Conservation (phyloP, 1,140 invertebrate species). For the Plutomurus gul region DNA sequence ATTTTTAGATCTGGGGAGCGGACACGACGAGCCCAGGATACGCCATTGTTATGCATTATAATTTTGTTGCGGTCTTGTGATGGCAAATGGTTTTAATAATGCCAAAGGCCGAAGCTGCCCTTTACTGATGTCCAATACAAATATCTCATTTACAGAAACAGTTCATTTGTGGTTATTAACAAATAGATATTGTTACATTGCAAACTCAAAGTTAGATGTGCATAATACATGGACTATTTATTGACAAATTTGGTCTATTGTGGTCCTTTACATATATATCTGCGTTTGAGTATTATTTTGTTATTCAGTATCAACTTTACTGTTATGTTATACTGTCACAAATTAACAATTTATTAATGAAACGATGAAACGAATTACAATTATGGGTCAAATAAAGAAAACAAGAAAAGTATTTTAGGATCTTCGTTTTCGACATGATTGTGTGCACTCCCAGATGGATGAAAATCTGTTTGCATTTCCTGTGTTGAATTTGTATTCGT, state of each 20-base stretch:
- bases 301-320: no score
- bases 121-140: background rate
- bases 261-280: no score
- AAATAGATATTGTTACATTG: background rate
- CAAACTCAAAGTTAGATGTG: background rate
- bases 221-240: no score
- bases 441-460: slow-evolving; percentile 37
- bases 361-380: background rate
- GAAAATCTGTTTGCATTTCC: slow-evolving; percentile 44
- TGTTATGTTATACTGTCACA: no score
- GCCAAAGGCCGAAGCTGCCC: background rate
- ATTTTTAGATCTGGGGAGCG: no score
- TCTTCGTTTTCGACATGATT: background rate
- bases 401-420: background rate
- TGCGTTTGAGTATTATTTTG: no score
- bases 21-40: no score
- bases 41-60: no score
- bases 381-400: background rate
- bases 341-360: background rate
- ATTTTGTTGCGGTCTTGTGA: background rate
- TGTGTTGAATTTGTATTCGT: no score
- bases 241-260: no score
- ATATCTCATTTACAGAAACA: background rate
- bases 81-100: background rate
- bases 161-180: background rate